phyloP scores from a whole-genome alignment of 1,140 invertebrate species.

The Macrotrachela quadricornifera region DNA sequence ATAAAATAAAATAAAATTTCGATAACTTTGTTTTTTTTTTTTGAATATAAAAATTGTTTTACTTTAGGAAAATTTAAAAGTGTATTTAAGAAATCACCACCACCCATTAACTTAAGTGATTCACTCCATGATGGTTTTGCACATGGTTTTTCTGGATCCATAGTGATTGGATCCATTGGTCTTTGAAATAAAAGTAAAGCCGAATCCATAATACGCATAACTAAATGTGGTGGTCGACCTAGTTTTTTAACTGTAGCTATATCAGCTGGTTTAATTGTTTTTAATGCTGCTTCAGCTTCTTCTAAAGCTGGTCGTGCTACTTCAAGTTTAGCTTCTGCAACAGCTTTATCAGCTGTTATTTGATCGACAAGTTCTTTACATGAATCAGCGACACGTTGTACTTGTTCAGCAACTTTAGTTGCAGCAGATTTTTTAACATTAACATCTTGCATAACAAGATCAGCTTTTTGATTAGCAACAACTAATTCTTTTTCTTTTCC shows the following conservation, averaged over 20 bases:
- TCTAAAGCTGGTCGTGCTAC: conserved; percentile 71
- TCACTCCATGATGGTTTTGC: conserved; percentile 78
- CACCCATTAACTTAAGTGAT: conserved; percentile 88
- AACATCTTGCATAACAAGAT: conserved; percentile 44
- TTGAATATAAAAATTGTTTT: no score
- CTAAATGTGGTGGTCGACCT: conserved; percentile 75
- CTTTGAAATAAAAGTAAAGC: conserved; percentile 77
- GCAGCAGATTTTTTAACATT: conserved; percentile 75
- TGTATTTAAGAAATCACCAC: conserved; percentile 70
- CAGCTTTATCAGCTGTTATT: conserved; percentile 67
- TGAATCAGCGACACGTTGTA: conserved; percentile 80
- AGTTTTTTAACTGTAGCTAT: conserved; percentile 51
- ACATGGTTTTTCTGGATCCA: conserved; percentile 56
- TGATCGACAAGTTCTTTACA: conserved; percentile 67
- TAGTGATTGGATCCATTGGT: conserved; percentile 52
- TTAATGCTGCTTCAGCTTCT: conserved; percentile 71
- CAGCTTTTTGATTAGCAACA: conserved; percentile 67
- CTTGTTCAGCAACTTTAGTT: conserved; percentile 79
- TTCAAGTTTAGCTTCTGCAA: conserved; percentile 71
- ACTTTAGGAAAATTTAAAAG: conserved; percentile 81
- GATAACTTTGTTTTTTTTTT: conserved; percentile 86
- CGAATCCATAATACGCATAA: conserved; percentile 95
- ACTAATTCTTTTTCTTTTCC: conserved; percentile 80
- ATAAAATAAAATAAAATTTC: conserved; percentile 72
- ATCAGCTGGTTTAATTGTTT: conserved; percentile 81